Evolutionary conservation across 2,113 vertebrate genomes (phyloP).

Genomic region (Motacilla tschutschensis): DNA sequence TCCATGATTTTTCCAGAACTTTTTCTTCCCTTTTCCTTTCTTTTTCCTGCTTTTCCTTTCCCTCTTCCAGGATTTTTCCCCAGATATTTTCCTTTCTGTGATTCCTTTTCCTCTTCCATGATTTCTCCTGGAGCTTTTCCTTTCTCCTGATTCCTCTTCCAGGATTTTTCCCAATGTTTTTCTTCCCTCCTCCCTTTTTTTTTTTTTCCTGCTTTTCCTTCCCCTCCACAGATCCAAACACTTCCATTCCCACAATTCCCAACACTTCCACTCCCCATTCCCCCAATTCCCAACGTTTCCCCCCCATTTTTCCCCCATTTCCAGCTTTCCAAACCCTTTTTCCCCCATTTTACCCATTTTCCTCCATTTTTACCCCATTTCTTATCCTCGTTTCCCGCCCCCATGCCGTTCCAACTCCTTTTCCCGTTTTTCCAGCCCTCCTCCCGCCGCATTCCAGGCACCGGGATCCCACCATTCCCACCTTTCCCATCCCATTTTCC

Average conservation of each 20-base stretch:
- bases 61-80: background rate
- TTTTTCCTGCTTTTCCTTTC: background rate
- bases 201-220: background rate
- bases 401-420: background rate
- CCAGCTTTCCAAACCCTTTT: background rate
- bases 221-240: background rate
- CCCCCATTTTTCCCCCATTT: background rate
- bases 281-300: too few relatives aligned
- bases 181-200: background rate
- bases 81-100: background rate
- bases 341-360: too few relatives aligned
- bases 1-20: background rate
- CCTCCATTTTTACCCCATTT: background rate
- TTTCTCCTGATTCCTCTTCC: background rate
- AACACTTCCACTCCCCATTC: background rate
- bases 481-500: too few relatives aligned
- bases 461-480: slow-evolving; percentile 79
- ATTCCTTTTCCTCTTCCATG: background rate
- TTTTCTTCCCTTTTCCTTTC: background rate
- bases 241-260: background rate
- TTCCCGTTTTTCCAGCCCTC: slow-evolving; percentile 61
- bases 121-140: background rate
- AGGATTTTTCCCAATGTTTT: background rate
- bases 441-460: slow-evolving; percentile 68
- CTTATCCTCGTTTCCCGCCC: too few relatives aligned